Evolutionary conservation across 2,113 vertebrate species (phyloP), one percentile per base, ranked within the genome.

Genomic region (Pelodiscus sinensis): DNA sequence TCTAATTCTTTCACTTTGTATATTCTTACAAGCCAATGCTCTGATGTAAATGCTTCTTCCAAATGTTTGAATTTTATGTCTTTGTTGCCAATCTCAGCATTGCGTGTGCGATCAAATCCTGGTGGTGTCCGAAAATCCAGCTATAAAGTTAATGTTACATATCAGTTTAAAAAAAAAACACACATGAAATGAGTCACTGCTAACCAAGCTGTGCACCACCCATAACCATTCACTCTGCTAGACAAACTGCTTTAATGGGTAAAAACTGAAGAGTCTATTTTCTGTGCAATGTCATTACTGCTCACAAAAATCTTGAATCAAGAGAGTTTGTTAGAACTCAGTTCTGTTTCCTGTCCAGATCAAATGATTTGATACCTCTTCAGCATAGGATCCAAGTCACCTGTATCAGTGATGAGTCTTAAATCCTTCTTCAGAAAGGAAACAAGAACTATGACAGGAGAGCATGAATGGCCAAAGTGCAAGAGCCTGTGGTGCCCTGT

Each of bases 31-130:
- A 99, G 98, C 99, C 99, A 99, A 96, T 99, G 99, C 97, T 99
- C 99, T 12, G 99, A 99, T 68, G 99, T 99, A 96, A 99, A 99
- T 56, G 99, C 99, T 97, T 99, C 99, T 96, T 99, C 99, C 97
- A 99, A 98, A 95, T 99, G 99, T 96, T 99, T 98, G 97, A 99
- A 99, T 96, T 98, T 98, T 92, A 99, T 99, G 97, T 99, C 99
- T 94, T 99, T 99, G 98, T 99, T 99, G 94, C 99, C 99, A 94
- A 99, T 99, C 97, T 99, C 99, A 0, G 99, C 99, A 94, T 99
- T 99, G 54, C 99, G 98, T 0, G 99, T 99, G n/a, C 99, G 98
- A 97, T 99, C 99, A 5, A 99, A 99, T 88, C 99, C 99, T 7
- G 99, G 99, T 0, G 99, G 99, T 56, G 99, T 99, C 96, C 99